Base-by-base conservation (phyloP, 2,113 vertebrate genomes). In the Oenanthe melanoleuca region DNA sequence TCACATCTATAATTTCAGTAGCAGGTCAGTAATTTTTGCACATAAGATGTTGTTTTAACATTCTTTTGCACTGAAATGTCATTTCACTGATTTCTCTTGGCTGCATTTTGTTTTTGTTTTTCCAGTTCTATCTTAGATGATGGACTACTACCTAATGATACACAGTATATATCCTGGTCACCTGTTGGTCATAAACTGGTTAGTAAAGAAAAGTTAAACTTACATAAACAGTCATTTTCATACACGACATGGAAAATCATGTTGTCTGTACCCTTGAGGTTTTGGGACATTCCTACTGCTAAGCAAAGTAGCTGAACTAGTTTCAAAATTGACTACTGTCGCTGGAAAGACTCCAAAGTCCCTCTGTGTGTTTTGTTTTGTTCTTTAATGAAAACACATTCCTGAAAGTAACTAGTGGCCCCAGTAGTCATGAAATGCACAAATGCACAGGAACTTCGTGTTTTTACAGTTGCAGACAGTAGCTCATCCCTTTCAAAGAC, bases 111-210 rank as follows among this genome's bases (percentile, higher is more conserved):
- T 2, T 96, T 92, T 66, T 95, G 78, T 87, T 92, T 94, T 86
- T 86, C 60, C 89, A 97, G 97, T 42, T 93, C 96, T 33, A n/a
- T 97, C 91, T 61, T 96, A 86, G 66, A 21, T 93, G 89, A 37
- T 1, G 8, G 75, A 7, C 95, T 60, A 47, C 97, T 98, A 70
- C 98, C 86, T 93, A 94, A 95, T 33, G 64, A 96, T 25, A 98
- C 81, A 29, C 98, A 98, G 16, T 97, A 96, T 83, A 97, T 98
- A 89, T 92, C 98, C 38, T 98, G 98, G 98, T 98, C 98, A 85
- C 97, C 96, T 92, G 95, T 93, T 82, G 98, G 98, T 93, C 97
- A 98, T 96, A 98, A 98, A 97, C 93, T 98, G 98, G 98, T 98
- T 70, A 97, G 98, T 98, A 80, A 93, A 89, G 71, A 92, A 38